Percentiles rank a stretch among this genome's conserved stretches.
Conservation (phyloP, 2,888 invertebrate species). For the Neoaliturus tenellus region DNA sequence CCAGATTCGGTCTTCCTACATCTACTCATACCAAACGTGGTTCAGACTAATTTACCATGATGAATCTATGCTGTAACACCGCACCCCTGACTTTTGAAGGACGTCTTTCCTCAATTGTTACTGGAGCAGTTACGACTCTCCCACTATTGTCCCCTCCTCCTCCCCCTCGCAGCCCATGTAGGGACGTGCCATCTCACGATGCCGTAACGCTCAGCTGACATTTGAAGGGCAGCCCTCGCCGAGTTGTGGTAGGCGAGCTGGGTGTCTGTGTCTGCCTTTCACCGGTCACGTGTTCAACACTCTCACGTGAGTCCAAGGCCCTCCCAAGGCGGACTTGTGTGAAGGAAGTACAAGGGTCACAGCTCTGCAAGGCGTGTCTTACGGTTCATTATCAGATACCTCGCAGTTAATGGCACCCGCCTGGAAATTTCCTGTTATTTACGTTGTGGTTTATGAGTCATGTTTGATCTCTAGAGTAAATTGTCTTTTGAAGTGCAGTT, state of each 20-base stretch:
- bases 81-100: background rate
- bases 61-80: too few relatives aligned
- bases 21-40: too few relatives aligned
- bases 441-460: background rate
- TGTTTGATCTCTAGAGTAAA: too few relatives aligned
- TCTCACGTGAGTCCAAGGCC: constrained; percentile 40
- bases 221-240: constrained; percentile 19
- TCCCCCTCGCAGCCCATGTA: background rate
- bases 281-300: constrained; percentile 2
- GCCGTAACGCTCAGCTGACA: background rate
- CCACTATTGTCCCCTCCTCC: too few relatives aligned
- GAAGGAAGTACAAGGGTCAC: constrained; percentile 34
- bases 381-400: constrained; percentile 1
- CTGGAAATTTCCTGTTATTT: background rate
- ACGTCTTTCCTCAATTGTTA: background rate
- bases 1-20: too few relatives aligned
- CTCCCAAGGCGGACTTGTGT: constrained; percentile 20
- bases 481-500: too few relatives aligned
- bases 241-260: background rate
- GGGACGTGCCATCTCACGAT: constrained; percentile 8
- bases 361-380: constrained; percentile 8
- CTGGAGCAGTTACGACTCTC: too few relatives aligned
- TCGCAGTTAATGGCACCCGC: background rate
- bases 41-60: too few relatives aligned
- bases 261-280: background rate